Base-by-base conservation (phyloP, 2,113 vertebrate species). In the Grallaria varia region DNA sequence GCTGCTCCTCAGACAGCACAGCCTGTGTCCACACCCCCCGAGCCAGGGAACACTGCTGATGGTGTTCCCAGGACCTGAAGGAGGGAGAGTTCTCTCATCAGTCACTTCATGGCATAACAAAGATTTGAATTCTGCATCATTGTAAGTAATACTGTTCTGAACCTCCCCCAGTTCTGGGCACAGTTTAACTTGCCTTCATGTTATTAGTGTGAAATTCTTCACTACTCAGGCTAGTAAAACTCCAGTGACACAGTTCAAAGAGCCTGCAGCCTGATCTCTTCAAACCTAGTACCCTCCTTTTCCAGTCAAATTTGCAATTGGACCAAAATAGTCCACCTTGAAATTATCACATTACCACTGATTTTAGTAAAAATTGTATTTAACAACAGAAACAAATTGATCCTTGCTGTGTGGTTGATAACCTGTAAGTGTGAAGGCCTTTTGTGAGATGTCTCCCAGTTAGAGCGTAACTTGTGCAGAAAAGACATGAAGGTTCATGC, bases 401-500 rank as follows among this genome's bases (percentile, higher is more conserved):
- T 93, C 35, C 39, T 93, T 87, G 30, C 59, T 59, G 3, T 52
- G 40, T 67, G 86, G 90, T 19, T 59, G 64, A 76, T 85, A 85
- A 90, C 75, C 82, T 91, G 71, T 72, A 78, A 95, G 91, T 39
- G 76, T 85, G 84, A 91, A 93, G 95, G 92, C 92, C 92, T 92
- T 93, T 90, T 81, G 83, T 85, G 74, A 95, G 84, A 49, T 47
- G 44, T 75, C 84, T 93, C 87, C 88, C 80, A 87, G 73, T 75
- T 89, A 62, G 9, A 72, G n/a, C 4, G 1, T 92, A 78, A 92
- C 69, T 93, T 88, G 68, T 66, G 45, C 81, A 94, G 84, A 77
- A 73, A 72, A 90, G 92, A 71, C 55, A 5, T 59, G 59, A 90
- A 90, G 76, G 59, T 75, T 76, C 71, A 74, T 77, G 84, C 58